phyloP scores from a whole-genome alignment of 1,140 invertebrate genomes.

The Philotrypesis tridentata region DNA sequence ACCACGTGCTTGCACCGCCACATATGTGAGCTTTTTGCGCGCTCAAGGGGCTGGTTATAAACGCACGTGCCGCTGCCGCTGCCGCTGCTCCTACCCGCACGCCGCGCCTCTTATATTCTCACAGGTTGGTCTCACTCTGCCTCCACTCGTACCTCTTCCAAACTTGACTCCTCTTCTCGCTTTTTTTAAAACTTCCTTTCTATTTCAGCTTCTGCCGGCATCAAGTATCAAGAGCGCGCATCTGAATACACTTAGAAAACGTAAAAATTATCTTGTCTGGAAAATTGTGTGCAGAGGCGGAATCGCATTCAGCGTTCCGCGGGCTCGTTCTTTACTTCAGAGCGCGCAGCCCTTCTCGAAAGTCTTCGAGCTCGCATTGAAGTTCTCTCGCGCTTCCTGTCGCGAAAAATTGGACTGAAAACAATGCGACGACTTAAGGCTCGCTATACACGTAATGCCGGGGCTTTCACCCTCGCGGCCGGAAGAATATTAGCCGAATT shows the following conservation, averaged over 20 bases:
- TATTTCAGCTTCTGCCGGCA: too few relatives aligned
- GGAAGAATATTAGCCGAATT: conserved; percentile 40
- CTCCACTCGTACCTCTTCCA: neutral
- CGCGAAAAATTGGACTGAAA: conserved; percentile 29
- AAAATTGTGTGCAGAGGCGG: too few relatives aligned
- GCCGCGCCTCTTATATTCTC: neutral
- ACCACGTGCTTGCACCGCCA: neutral
- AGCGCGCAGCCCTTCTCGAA: neutral
- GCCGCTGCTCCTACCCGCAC: neutral
- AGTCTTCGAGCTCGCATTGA: neutral
- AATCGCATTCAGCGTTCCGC: neutral
- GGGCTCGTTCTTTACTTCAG: conserved; percentile 17
- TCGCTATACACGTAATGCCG: conserved; percentile 1
- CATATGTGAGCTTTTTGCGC: neutral
- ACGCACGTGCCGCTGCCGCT: conserved; percentile 22
- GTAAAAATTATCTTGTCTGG: too few relatives aligned
- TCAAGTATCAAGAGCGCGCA: too few relatives aligned
- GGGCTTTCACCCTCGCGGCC: neutral
- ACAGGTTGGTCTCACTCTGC: neutral
- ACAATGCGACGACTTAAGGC: conserved; percentile 9
- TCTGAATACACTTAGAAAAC: too few relatives aligned
- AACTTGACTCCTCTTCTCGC: too few relatives aligned
- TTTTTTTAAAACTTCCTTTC: too few relatives aligned
- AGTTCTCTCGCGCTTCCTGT: neutral
- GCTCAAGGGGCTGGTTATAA: neutral